A percentile compares a stretch with the other conserved stretches of the same genome.
Evolutionary conservation across 1,140 invertebrate genomes (phyloP).

Genomic region (Drosophila ohnishii): DNA sequence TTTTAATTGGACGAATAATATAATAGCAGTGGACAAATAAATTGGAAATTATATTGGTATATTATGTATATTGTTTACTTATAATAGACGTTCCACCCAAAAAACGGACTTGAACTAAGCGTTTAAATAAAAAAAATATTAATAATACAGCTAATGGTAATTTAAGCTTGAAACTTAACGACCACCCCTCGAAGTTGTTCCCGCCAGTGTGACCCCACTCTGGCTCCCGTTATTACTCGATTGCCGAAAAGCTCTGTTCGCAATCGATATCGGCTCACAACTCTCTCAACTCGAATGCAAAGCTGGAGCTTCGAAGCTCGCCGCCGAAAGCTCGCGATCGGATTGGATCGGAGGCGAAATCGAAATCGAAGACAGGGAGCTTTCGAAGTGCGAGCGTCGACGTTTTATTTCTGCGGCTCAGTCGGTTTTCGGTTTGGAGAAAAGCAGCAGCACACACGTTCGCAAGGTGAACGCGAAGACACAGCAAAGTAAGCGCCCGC

Average conservation of each 20-base stretch:
- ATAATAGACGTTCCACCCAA: no score
- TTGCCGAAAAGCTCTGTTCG: conserved; percentile 34
- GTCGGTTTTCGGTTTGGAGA: conserved; percentile 75
- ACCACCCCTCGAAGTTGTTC: conserved; percentile 11
- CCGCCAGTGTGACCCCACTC: conserved; percentile 12
- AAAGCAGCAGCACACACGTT: conserved; percentile 68
- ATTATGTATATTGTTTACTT: no score
- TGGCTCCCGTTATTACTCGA: not conserved
- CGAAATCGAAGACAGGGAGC: conserved; percentile 41
- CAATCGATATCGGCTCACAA: conserved; percentile 59
- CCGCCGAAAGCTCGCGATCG: conserved; percentile 44
- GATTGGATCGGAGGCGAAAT: conserved; percentile 33
- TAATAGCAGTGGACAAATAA: not conserved
- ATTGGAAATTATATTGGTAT: not conserved
- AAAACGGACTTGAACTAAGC: no score
- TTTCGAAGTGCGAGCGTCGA: conserved; percentile 69
- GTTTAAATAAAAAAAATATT: no score
- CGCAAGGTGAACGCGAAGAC: conserved; percentile 70
- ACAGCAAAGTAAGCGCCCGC: conserved; percentile 65
- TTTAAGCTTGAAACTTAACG: not conserved
- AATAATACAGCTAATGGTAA: no score
- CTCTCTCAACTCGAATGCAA: conserved; percentile 33
- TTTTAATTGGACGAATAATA: not conserved
- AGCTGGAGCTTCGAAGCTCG: conserved; percentile 51
- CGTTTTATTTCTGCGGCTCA: conserved; percentile 58